Base-by-base conservation (phyloP, 2,113 vertebrate species). In the zebrafish (Danio rerio) region DNA sequence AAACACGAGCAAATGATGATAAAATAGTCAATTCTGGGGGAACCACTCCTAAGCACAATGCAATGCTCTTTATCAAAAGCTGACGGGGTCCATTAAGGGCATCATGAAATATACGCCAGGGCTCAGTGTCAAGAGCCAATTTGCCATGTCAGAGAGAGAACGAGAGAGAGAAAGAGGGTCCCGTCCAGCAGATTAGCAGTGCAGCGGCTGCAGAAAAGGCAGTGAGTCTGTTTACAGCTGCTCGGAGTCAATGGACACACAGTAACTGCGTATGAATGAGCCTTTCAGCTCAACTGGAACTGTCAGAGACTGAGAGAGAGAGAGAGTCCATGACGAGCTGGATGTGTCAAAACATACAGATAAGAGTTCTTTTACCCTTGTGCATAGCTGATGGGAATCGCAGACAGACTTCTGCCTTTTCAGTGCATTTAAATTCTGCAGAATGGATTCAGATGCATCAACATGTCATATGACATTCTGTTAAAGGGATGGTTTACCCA, bases 361-460 rank as follows among this genome's bases (percentile, higher is more conserved):
- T 87, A 88, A 88, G 78, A 84, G 81, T 87, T 88, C 85, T 88
- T 86, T 88, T 85, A 80, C 86, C 83, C 78, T 88, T 80, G 49
- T 53, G 75, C 78, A 84, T 66, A 86, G 86, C 73, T 72, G 80
- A 78, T 73, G 76, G n/a, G 16, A 49, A 20, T 69, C 6, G 16
- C 63, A 66, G 40, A 65, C 15, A 43, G 42, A 16, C 63, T 66
- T 66, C 9, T 45, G 40, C 8, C 16, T 9, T 66, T 66, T 9
- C 11, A 63, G 5, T 13, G 20, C 21, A 7, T 31, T 40, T 63
- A 9, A 63, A 42, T 40, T 40, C 61, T 42, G 61, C 11, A 63
- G 12, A 63, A 8, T 40, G 40, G 40, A 65, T 65, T 43, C 8
- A 21, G 31, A 31, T 31, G 31, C 31, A 31, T 31, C 3, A 31